A percentile compares a stretch with the other conserved stretches of the same genome.
Conservation (phyloP, 2,888 invertebrate genomes). For the Agriopis marginaria region DNA sequence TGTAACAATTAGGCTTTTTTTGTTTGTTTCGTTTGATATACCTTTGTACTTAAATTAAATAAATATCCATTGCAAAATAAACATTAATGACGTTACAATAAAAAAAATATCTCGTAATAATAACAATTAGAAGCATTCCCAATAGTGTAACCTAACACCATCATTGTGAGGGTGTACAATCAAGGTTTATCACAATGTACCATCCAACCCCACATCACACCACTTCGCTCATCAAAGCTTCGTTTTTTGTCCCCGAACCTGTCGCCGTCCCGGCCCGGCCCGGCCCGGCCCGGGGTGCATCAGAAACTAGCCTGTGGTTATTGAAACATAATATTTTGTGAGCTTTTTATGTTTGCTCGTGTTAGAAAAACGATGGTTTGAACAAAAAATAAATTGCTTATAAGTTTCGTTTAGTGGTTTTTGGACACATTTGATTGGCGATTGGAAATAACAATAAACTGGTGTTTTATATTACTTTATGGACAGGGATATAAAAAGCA, state of each 20-base stretch:
- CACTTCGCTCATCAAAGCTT: constrained; percentile 4
- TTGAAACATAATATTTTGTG: constrained; percentile 18
- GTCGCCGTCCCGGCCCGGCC: neutral
- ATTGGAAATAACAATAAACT: no score
- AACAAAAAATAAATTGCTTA: constrained; percentile 11
- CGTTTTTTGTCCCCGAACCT: constrained; percentile 25
- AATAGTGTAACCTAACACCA: constrained; percentile 15
- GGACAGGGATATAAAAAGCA: no score
- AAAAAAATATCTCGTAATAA: no score
- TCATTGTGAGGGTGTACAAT: neutral
- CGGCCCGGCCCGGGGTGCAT: constrained; percentile 6
- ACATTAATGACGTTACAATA: no score
- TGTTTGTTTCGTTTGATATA: no score
- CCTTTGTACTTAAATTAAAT: no score
- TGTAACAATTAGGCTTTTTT: no score
- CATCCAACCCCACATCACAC: neutral
- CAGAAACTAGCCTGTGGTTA: constrained; percentile 7
- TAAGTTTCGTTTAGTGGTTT: constrained; percentile 5
- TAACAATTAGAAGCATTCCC: neutral
- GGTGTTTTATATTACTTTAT: no score
- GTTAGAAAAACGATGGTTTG: constrained; percentile 7
- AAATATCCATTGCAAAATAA: no score
- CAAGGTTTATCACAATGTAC: neutral
- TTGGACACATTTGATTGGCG: neutral
- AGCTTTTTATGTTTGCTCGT: constrained; percentile 16